Evolutionary conservation across 1,140 invertebrate genomes (phyloP), one percentile per base, ranked within the genome.

Genomic region (Drosophila parvula): DNA sequence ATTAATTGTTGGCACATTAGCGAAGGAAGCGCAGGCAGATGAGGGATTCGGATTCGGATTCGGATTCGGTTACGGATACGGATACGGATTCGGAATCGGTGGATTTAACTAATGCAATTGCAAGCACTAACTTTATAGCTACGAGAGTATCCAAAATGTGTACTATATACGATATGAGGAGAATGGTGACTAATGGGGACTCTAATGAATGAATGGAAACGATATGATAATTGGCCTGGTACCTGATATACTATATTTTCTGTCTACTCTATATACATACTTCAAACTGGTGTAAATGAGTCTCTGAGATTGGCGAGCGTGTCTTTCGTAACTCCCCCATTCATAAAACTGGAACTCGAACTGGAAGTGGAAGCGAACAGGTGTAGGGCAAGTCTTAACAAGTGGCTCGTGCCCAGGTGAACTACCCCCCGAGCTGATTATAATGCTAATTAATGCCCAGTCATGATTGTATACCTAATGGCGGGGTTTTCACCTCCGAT

Each of bases 351-450:
- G 61, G 30, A 53, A 43, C 65, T 45, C 16, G 4, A 44, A 48
- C 28, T 41, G 50, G 18, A 57, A 28, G 22, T 55, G 32, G 38
- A 50, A 34, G 43, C 18, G 40, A 63, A 45, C 79, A 78, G 53
- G 83, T 85, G 82, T 82, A 86, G 76, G 79, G 79, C 75, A 69
- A 73, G 47, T 82, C 56, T 75, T 86, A 75, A 68, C 83, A 55
- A 76, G 56, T 88, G 82, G 83, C 82, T 82, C 82, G 82, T 86
- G 82, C 82, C 79, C 75, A 79, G 82, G 82, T 86, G 83, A 88
- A 88, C 79, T 81, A 86, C 83, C 83, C 81, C 79, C 65, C 51
- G 48, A n/a, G 58, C 47, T 81, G 48, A 88, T 88, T 82, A 68
- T 73, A 77, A 82, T 88, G 83, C 79, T 82, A 85, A 88, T 85